Base-by-base conservation (phyloP, 2,113 vertebrate species). In the Ailuropoda melanoleuca region DNA sequence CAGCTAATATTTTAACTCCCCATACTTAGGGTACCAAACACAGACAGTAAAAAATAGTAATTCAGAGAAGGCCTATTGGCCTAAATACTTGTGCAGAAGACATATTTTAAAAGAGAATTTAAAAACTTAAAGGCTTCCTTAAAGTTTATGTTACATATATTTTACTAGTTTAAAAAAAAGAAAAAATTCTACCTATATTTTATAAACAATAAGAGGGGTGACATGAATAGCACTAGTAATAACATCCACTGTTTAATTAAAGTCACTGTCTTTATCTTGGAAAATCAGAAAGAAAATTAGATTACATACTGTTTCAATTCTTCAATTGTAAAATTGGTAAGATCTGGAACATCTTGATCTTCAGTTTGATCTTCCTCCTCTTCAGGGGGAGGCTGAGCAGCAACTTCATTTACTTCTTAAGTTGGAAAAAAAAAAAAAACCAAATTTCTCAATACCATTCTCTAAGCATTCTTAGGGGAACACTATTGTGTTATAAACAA, bases 281-380 rank as follows among this genome's bases (percentile, higher is more conserved):
- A 84, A 93, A 96, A 55, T 64, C 10, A 74, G 53, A 29, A 93
- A 87, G 43, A 95, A 90, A 95, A 93, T 93, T 78, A 86, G 43
- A 93, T 91, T 97, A 99, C 99, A 97, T 98, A 99, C 99, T 98
- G 99, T 98, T 99, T 99, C 95, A 99, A 99, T 96, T 99, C 99
- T 70, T 99, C 99, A 56, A 99, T 97, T 84, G 96, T 97, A 98
- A 99, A 99, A 98, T 99, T 98, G 24, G 99, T 99, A 96, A 99
- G 98, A 98, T 99, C 99, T 31, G 99, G 99, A 78, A 99, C 92
- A 92, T 99, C 98, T 0, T 99, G 98, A 74, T 99, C 99, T 62
- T 99, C 99, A 17, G 98, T 99, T 94, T 99, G 99, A 85, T 99
- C 99, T 55, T 99, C 99, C 24, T 99, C 99, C 48, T 99, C 99